Evolutionary conservation across 1,140 invertebrate genomes (phyloP), one percentile per base, ranked within the genome.

Genomic region (Rhagoletis zephyria): DNA sequence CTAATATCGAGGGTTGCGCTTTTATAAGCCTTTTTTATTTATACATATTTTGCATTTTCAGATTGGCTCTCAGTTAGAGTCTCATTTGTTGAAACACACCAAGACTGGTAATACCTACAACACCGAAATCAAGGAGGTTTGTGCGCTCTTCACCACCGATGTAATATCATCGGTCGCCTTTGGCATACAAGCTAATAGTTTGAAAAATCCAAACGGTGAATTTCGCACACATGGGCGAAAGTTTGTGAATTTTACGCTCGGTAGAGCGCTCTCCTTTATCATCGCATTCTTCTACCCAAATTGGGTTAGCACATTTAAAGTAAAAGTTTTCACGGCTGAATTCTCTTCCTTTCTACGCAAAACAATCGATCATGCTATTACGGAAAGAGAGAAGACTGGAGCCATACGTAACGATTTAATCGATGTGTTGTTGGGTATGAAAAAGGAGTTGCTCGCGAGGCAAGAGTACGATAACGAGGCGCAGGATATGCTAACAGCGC

Each of bases 111-210:
- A 85, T 19, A 65, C 77, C 0, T 90, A 87, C 9, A 81, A 89
- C 0, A 85, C 88, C 0, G 91, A 93, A 19, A 89, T 93, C 4
- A 94, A 94, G 89, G 94, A 94, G 59, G 48, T 94, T 51, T 93
- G 93, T 86, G 90, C 93, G 0, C 93, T 93, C 87, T 95, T 94
- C 87, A 94, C 94, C 7, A 94, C 94, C 10, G 95, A 95, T 90
- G 93, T 94, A 4, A 95, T 95, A 61, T 94, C 94, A 4, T 94
- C 93, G 4, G 94, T 94, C 87, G 95, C 94, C 4, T 95, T 94
- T 89, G 95, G 95, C n/a, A 91, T 95, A 87, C 93, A 94, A 74
- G 94, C 94, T 3, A 94, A 95, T 63, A 93, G 94, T 3, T 89
- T 95, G n/a, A 91, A 91, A 30, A 91, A 94, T 88, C 91, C 93